A percentile compares a stretch with the other conserved stretches of the same genome.
phyloP scores from a whole-genome alignment of 2,797 vertebrate genomes.

The Pangasius macronema region DNA sequence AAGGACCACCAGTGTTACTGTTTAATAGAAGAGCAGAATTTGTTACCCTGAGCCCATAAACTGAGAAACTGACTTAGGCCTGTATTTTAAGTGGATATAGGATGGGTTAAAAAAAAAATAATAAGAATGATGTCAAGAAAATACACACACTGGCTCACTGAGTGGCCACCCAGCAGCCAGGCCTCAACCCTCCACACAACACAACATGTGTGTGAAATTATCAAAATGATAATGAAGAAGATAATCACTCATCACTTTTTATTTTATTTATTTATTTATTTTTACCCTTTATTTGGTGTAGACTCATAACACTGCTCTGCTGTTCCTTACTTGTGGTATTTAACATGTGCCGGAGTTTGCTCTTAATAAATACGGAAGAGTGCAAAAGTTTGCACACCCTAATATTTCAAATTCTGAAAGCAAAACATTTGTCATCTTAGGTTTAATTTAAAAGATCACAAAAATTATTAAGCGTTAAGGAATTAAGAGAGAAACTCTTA shows the following conservation, averaged over 20 bases:
- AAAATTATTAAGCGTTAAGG: background rate
- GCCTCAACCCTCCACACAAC: background rate
- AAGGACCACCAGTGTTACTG: slow-evolving; percentile 9
- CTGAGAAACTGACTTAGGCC: background rate
- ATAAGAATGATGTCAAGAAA: background rate
- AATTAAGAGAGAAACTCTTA: no score
- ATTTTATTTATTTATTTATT: background rate
- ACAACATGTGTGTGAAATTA: background rate
- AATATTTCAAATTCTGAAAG: background rate
- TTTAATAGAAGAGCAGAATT: background rate
- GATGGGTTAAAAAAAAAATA: background rate
- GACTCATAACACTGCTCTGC: background rate
- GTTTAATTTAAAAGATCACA: background rate
- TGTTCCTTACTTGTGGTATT: background rate
- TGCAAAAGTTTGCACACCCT: background rate
- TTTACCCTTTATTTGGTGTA: background rate
- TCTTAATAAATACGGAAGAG: background rate
- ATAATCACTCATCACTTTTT: no score
- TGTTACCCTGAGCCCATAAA: background rate
- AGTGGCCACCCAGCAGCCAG: background rate
- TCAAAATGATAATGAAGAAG: background rate
- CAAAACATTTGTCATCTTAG: background rate
- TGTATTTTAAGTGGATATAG: background rate
- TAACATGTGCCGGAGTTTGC: background rate
- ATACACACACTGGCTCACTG: background rate